These are phyloP conservation scores for Chymomyza procnemis DNA, from an alignment of 2,888 invertebrate genomes.

Conservation along the genomic window DNA sequence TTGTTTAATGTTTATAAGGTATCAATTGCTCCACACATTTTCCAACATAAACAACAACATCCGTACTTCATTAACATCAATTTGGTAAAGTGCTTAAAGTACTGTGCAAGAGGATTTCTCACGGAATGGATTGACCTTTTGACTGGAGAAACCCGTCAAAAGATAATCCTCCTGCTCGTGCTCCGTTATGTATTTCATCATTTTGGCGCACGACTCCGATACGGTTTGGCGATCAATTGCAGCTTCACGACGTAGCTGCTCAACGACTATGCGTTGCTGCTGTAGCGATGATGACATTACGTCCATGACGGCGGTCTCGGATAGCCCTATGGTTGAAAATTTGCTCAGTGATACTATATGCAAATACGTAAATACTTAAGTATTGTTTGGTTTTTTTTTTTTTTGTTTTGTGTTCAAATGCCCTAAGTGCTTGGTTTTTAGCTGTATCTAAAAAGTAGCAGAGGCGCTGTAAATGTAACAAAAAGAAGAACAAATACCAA, in stretches of 20 bases:
- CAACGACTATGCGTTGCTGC: constrained; percentile 93
- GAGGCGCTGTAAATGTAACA: constrained; percentile 47
- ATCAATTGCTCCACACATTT: background rate
- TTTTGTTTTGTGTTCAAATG: background rate
- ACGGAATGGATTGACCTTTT: constrained; percentile 97
- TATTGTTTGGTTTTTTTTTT: constrained; percentile 2
- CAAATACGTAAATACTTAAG: constrained; percentile 36
- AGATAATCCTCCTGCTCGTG: constrained; percentile 96
- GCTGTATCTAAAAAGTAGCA: constrained; percentile 25
- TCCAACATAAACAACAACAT: background rate
- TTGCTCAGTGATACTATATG: constrained; percentile 58
- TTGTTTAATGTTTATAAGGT: background rate
- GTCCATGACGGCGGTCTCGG: constrained; percentile 94
- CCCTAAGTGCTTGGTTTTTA: constrained; percentile 15
- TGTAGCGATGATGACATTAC: constrained; percentile 96
- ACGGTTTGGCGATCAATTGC: constrained; percentile 91
- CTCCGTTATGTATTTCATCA: constrained; percentile 93
- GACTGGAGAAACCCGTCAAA: constrained; percentile 95
- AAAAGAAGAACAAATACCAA: constrained; percentile 36
- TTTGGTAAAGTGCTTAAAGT: constrained; percentile 81
- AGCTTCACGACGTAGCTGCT: constrained; percentile 94
- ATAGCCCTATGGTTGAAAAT: constrained; percentile 88
- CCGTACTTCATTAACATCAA: too few relatives aligned
- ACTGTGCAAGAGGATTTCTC: constrained; percentile 94
- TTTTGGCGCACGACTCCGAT: constrained; percentile 95